phyloP scores from a whole-genome alignment of 2,797 vertebrate genomes.

The Mycteria americana region DNA sequence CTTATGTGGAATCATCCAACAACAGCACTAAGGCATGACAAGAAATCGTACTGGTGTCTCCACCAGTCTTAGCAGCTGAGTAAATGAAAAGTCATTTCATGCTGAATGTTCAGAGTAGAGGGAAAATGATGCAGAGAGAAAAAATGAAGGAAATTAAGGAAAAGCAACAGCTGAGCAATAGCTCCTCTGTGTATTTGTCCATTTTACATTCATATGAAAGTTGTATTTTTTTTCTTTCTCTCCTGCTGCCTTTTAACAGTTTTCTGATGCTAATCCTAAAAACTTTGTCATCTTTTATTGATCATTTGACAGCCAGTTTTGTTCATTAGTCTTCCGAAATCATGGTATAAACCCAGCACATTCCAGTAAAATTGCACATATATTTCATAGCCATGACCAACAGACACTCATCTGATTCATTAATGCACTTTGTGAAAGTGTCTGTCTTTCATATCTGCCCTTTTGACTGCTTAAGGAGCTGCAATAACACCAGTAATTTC shows the following conservation, averaged over 20 bases:
- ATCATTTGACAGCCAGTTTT: constrained; percentile 26
- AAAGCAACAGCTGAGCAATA: neutral
- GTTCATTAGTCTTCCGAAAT: constrained; percentile 26
- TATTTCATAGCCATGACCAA: neutral
- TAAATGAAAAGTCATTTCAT: neutral
- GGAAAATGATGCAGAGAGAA: neutral
- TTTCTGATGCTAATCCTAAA: constrained; percentile 45
- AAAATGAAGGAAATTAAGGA: neutral
- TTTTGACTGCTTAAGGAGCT: neutral
- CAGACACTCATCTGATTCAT: neutral
- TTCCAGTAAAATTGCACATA: constrained; percentile 1
- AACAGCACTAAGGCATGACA: neutral
- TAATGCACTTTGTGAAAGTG: neutral
- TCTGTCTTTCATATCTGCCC: neutral
- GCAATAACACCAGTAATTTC: neutral
- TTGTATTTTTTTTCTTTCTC: neutral
- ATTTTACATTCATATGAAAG: constrained; percentile 2
- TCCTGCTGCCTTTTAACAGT: constrained; percentile 3
- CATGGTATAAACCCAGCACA: neutral
- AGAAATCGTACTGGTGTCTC: neutral
- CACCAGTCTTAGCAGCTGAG: neutral
- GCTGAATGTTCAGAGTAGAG: neutral
- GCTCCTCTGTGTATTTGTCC: neutral
- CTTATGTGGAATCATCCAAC: neutral
- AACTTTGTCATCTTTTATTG: constrained; percentile 43